Evolutionary conservation across 2,888 invertebrate species (phyloP).

Genomic region (Noctua janthina): DNA sequence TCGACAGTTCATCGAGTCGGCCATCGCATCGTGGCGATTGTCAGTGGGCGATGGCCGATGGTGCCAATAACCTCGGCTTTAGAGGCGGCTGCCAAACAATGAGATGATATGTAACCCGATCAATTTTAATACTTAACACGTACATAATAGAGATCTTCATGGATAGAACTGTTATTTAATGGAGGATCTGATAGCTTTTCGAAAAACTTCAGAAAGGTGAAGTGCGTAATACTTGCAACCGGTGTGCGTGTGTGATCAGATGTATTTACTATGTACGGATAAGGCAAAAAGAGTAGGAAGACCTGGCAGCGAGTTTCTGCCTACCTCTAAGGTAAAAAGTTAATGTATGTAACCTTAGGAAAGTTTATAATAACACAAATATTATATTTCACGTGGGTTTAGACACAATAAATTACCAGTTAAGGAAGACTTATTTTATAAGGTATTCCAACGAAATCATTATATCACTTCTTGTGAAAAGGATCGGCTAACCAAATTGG

Average conservation of each 20-base stretch:
- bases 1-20: conserved; percentile 57
- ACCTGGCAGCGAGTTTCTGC: background rate
- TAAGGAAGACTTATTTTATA: background rate
- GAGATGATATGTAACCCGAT: conserved; percentile 15
- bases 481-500: conserved; percentile 3
- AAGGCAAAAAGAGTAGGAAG: background rate
- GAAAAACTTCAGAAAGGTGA: background rate
- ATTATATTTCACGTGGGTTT: background rate
- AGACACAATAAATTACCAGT: background rate
- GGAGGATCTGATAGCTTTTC: background rate
- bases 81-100: conserved; percentile 50
- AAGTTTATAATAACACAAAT: background rate
- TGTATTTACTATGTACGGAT: background rate
- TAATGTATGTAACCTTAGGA: background rate
- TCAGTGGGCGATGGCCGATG: conserved; percentile 58
- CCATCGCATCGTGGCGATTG: conserved; percentile 46
- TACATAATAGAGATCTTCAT: background rate
- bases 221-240: background rate
- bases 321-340: background rate
- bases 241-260: background rate
- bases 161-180: background rate
- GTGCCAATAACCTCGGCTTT: conserved; percentile 63
- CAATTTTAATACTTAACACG: conserved; percentile 15
- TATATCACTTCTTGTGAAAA: conserved; percentile 35
- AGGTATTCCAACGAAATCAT: conserved; percentile 3